A percentile compares a stretch with the other conserved stretches of the same genome.
These are phyloP conservation scores for Conger conger DNA, from an alignment of 2,113 vertebrate species.

Conservation along the genomic window DNA sequence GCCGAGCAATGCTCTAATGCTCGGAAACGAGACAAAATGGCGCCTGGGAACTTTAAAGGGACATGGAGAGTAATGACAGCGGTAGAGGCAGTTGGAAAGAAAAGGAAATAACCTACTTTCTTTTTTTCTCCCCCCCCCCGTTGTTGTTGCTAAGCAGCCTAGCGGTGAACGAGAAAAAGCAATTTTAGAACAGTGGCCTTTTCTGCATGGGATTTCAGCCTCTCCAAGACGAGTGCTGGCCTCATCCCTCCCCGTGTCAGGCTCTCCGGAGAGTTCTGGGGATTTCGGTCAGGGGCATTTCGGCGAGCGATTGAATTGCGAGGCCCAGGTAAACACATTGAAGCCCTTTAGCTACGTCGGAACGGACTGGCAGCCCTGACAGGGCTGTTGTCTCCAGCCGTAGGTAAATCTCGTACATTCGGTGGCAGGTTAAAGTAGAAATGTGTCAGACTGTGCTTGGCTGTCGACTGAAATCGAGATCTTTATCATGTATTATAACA, in stretches of 20 bases:
- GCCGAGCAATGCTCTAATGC: background rate
- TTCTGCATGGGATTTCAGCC: background rate
- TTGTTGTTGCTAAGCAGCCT: background rate
- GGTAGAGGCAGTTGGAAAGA: background rate
- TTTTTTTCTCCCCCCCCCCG: background rate
- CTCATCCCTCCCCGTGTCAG: background rate
- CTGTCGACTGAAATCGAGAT: background rate
- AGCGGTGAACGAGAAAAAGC: background rate
- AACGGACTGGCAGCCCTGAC: background rate
- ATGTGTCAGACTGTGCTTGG: background rate
- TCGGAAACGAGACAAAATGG: background rate
- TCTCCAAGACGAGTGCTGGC: background rate
- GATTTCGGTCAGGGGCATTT: background rate
- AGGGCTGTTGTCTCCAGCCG: background rate
- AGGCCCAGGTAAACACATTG: background rate
- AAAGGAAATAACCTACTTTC: background rate
- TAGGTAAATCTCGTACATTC: background rate
- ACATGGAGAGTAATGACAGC: background rate
- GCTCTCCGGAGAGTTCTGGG: background rate
- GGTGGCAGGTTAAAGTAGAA: background rate
- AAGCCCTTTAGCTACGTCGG: background rate
- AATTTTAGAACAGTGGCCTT: background rate
- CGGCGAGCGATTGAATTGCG: background rate
- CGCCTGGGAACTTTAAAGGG: background rate
- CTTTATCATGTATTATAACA: background rate